phyloP scores from a whole-genome alignment of 2,113 vertebrate species.

The Dipodomys spectabilis region DNA sequence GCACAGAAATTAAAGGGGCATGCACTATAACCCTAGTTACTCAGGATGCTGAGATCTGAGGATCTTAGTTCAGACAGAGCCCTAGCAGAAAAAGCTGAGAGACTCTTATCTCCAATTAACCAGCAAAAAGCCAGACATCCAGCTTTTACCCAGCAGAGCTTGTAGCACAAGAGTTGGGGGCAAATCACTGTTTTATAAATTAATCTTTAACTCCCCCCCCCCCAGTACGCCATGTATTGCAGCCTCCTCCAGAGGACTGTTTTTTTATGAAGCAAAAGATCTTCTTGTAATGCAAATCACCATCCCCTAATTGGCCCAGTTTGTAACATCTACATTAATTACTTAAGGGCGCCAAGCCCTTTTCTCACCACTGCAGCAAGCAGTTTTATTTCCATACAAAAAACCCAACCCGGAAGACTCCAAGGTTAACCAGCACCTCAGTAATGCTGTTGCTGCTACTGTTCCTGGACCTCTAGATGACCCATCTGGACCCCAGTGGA shows the following conservation, averaged over 20 bases:
- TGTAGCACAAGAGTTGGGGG: neutral
- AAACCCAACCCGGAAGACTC: neutral
- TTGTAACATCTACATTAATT: constrained; percentile 22
- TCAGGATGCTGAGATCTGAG: no score
- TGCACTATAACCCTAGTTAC: no score
- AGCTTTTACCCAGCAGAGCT: neutral
- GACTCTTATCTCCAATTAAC: no score
- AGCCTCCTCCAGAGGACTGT: neutral
- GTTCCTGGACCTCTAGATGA: neutral
- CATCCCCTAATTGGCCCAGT: neutral
- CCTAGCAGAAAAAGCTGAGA: no score
- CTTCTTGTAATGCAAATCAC: constrained; percentile 62
- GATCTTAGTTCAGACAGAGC: no score
- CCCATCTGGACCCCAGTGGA: neutral
- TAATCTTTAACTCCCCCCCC: neutral
- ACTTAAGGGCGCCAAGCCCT: neutral
- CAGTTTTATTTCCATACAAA: neutral
- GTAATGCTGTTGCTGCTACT: neutral
- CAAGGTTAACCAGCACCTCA: neutral
- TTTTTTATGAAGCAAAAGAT: constrained; percentile 45
- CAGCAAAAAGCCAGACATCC: neutral
- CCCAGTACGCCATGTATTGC: neutral
- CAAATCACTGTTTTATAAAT: constrained; percentile 27
- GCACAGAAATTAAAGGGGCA: neutral
- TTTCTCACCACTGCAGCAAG: neutral